Evolutionary conservation across 2,888 invertebrate species (phyloP).

Genomic region (Salticus scenicus): DNA sequence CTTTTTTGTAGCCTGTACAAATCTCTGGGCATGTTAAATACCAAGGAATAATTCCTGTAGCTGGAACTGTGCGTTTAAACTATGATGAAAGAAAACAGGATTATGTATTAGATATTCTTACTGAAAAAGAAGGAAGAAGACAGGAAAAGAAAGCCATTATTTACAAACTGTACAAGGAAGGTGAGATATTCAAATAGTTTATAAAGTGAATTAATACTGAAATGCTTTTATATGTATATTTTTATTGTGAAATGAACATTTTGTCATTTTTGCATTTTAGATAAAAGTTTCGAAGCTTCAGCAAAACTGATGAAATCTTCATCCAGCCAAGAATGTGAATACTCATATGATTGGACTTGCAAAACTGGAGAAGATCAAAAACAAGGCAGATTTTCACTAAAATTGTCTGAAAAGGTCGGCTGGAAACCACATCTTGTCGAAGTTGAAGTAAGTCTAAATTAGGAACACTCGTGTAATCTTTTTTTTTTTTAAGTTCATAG

Average conservation of each 20-base stretch:
- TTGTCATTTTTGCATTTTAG: slow-evolving; percentile 19
- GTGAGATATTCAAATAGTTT: too few species aligned
- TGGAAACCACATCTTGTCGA: slow-evolving; percentile 23
- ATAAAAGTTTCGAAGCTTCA: slow-evolving; percentile 30
- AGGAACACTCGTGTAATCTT: too few species aligned
- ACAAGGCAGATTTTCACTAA: slow-evolving; percentile 28
- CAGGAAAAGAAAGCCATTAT: not conserved
- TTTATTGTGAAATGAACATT: not conserved
- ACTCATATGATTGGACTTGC: slow-evolving; percentile 35
- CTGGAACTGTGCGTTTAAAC: slow-evolving; percentile 27
- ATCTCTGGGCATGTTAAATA: not conserved
- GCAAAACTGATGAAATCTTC: slow-evolving; percentile 22
- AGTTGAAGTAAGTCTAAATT: slow-evolving; percentile 34
- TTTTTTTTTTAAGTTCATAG: too few species aligned
- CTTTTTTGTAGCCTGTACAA: slow-evolving; percentile 33
- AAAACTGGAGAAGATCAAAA: not conserved
- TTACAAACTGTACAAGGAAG: slow-evolving; percentile 38
- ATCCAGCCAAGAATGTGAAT: slow-evolving; percentile 13
- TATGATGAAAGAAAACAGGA: slow-evolving; percentile 12
- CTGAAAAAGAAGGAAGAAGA: slow-evolving; percentile 21
- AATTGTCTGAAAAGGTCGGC: slow-evolving; percentile 19
- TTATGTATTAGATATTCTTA: slow-evolving; percentile 25
- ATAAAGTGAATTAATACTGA: not conserved
- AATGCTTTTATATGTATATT: not conserved
- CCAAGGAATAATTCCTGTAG: slow-evolving; percentile 1